Evolutionary conservation across 2,113 vertebrate species (phyloP).

Genomic region (Promerops cafer): DNA sequence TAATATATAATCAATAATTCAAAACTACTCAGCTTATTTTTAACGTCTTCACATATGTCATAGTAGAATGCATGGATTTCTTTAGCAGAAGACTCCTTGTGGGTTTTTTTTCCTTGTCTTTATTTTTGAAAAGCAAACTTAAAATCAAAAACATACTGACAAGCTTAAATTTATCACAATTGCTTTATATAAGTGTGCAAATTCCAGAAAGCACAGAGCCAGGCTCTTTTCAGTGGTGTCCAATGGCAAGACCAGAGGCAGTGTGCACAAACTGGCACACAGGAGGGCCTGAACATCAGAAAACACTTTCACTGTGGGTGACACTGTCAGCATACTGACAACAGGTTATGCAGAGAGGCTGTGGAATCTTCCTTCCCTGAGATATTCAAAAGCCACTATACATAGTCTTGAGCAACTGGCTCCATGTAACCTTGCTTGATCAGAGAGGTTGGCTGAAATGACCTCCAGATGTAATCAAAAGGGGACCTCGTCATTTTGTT

Average conservation of each 20-base stretch:
- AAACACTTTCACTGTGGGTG: neutral
- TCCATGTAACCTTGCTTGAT: neutral
- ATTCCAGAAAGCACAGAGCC: neutral
- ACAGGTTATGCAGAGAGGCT: neutral
- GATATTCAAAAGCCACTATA: neutral
- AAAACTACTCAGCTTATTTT: neutral
- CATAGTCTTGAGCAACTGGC: fast-evolving
- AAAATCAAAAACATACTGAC: neutral
- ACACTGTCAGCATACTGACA: neutral
- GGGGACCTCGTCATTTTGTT: neutral
- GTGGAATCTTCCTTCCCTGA: neutral
- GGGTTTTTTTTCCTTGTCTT: fast-evolving
- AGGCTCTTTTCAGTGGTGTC: neutral
- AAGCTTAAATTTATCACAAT: neutral
- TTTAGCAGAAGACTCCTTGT: neutral
- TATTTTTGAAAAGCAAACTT: neutral
- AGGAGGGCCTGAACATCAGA: neutral
- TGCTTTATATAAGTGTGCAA: neutral
- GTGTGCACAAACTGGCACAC: neutral
- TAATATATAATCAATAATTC: neutral
- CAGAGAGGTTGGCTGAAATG: neutral
- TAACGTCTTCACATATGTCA: neutral
- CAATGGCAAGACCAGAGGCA: neutral
- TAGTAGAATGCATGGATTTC: neutral
- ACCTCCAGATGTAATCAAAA: neutral